Conservation (phyloP, 2,113 vertebrate species). For the Megaceryle maxima region DNA sequence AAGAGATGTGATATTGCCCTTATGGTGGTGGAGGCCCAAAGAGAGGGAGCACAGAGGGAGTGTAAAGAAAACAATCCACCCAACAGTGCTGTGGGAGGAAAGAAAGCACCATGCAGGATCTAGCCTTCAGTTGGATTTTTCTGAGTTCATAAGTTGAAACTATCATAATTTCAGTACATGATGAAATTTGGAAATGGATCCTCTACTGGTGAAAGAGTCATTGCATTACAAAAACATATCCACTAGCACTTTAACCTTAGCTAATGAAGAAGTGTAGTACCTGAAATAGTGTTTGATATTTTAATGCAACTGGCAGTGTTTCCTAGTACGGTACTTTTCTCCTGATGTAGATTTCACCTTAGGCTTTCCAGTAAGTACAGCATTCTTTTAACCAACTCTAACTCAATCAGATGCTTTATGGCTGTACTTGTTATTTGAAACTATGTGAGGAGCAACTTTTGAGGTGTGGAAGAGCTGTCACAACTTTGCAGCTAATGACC, state of each 20-base stretch:
- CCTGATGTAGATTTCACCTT: not conserved
- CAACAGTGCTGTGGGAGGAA: accelerated
- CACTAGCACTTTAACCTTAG: not conserved
- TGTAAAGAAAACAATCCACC: constrained; percentile 16
- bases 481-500: not conserved
- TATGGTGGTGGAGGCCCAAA: constrained; percentile 1
- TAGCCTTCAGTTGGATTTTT: not conserved
- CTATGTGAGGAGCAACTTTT: not conserved
- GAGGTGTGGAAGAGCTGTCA: not conserved
- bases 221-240: not conserved
- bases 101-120: not conserved
- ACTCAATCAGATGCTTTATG: not conserved
- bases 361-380: not conserved
- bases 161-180: not conserved
- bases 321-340: not conserved
- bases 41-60: not conserved
- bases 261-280: not conserved
- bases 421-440: not conserved
- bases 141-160: not conserved
- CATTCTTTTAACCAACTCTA: not conserved
- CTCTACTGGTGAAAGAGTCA: not conserved
- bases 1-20: constrained; percentile 22
- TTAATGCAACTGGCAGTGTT: not conserved
- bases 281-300: not conserved
- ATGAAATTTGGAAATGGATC: not conserved